Conservation (phyloP, 2,888 invertebrate genomes). For the Syrista parreyssii region DNA sequence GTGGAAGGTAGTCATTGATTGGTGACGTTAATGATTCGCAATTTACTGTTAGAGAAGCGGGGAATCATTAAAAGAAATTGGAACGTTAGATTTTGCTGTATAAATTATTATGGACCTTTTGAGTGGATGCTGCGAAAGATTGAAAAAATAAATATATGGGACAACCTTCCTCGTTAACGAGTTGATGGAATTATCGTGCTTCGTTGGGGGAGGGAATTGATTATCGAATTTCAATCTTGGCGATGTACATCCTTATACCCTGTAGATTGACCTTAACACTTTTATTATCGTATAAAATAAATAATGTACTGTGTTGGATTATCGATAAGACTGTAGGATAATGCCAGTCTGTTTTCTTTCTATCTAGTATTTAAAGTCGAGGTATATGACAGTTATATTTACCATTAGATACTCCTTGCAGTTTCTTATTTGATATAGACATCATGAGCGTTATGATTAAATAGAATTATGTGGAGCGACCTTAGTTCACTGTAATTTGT, state of each 20-base stretch:
- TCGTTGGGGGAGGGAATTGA: not conserved
- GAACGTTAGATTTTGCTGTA: not conserved
- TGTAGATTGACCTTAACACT: not conserved
- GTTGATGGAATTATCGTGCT: not conserved
- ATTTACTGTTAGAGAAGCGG: not conserved
- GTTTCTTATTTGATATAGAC: not conserved
- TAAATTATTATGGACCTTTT: not conserved
- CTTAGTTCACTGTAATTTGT: not conserved
- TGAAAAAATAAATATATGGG: not conserved
- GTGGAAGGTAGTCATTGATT: slow-evolving; percentile 44
- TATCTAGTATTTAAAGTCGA: not conserved
- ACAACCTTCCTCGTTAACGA: slow-evolving; percentile 7
- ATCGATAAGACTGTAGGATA: not conserved
- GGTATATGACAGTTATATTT: not conserved
- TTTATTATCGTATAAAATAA: not conserved
- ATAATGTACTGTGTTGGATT: not conserved
- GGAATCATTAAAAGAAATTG: not conserved
- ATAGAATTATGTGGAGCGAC: not conserved
- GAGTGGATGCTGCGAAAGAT: not conserved
- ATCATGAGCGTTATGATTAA: not conserved
- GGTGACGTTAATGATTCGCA: not conserved
- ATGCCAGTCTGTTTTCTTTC: not conserved
- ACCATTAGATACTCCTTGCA: not conserved
- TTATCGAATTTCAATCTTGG: not conserved
- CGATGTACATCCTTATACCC: not conserved